These are phyloP conservation scores for Oceanodroma leucorhoa DNA, from an alignment of 2,797 vertebrate genomes.

Conservation along the genomic window DNA sequence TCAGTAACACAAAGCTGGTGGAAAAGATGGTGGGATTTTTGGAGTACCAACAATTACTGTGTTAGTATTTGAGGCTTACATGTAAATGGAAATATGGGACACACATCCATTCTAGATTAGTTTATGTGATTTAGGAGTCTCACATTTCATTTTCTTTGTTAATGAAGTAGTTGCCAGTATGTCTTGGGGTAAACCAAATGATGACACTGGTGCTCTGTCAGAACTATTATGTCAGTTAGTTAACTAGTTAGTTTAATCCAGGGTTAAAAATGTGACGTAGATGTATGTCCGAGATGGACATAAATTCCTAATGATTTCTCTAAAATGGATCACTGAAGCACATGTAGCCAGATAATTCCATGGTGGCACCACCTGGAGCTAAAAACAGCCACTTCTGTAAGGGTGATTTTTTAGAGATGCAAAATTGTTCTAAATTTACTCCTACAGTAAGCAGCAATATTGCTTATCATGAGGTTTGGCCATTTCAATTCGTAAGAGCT, in stretches of 20 bases:
- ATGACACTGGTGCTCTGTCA: background rate
- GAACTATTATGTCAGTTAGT: background rate
- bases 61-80: background rate
- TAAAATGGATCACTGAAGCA: background rate
- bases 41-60: background rate
- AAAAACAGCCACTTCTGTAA: background rate
- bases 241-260: background rate
- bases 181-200: background rate
- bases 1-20: background rate
- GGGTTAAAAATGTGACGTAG: background rate
- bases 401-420: background rate
- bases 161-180: background rate
- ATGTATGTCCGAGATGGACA: background rate
- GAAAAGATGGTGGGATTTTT: background rate
- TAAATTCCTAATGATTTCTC: background rate
- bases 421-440: background rate
- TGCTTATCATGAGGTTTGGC: background rate
- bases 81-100: background rate
- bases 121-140: background rate
- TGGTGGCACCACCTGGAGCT: background rate
- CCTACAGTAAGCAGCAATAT: background rate
- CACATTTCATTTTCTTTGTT: background rate
- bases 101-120: background rate
- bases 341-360: background rate
- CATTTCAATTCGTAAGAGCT: background rate